phyloP scores from a whole-genome alignment of 1,140 invertebrate genomes.

The Dufourea novaeangliae region DNA sequence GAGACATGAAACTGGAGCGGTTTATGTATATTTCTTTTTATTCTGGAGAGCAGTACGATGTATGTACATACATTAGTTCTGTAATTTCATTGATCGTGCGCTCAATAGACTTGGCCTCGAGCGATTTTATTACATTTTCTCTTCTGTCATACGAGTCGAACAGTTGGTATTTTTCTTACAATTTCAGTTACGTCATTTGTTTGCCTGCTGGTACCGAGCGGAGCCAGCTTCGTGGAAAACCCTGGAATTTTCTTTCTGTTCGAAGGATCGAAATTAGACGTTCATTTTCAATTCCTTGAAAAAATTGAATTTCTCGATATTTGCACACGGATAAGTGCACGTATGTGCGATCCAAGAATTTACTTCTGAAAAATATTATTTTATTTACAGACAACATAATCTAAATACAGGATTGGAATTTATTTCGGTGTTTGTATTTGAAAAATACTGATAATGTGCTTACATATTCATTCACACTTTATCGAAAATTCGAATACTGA shows the following conservation, averaged over 20 bases:
- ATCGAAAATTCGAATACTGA: no score
- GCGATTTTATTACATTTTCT: constrained; percentile 35
- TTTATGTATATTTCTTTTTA: constrained; percentile 6
- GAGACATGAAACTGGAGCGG: constrained; percentile 20
- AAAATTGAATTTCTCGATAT: background rate
- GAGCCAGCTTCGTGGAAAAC: background rate
- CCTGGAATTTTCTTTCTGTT: background rate
- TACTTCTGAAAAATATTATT: background rate
- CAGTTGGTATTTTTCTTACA: constrained; percentile 33
- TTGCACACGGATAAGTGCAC: background rate
- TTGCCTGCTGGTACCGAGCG: background rate
- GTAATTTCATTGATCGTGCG: constrained; percentile 49
- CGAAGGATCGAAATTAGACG: background rate
- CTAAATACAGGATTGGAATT: no score
- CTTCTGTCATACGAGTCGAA: constrained; percentile 9
- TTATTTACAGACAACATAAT: no score
- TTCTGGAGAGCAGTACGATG: background rate
- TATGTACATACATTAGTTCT: constrained; percentile 16
- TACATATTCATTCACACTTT: no score
- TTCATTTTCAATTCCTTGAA: background rate
- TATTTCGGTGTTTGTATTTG: no score
- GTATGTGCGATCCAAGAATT: background rate
- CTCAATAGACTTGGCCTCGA: constrained; percentile 29
- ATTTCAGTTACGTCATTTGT: constrained; percentile 38
- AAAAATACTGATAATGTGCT: no score